Conservation (phyloP, 2,888 invertebrate genomes). For the Clostera curtula region DNA sequence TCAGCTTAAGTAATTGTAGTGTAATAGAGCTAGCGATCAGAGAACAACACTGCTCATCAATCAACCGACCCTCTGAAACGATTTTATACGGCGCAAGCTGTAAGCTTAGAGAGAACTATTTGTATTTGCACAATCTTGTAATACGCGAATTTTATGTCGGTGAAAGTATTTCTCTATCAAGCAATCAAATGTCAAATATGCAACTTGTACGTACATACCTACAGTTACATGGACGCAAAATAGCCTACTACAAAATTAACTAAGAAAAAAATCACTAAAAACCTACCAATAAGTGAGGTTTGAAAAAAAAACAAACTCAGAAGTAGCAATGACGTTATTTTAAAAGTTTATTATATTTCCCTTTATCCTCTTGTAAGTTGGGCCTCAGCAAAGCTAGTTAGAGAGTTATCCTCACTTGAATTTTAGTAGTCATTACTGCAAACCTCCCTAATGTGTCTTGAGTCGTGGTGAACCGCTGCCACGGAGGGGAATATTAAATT, state of each 20-base stretch:
- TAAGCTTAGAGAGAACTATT: too few species aligned
- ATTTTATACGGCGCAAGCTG: constrained; percentile 10
- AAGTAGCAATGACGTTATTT: background rate
- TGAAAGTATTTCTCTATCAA: too few species aligned
- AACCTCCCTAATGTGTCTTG: constrained; percentile 51
- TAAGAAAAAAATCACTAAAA: too few species aligned
- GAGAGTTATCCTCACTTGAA: constrained; percentile 52
- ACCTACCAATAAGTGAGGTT: too few species aligned
- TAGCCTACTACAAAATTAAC: too few species aligned
- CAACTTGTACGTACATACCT: too few species aligned
- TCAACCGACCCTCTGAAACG: constrained; percentile 44
- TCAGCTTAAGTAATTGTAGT: constrained; percentile 67
- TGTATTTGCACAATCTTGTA: too few species aligned
- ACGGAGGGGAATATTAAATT: constrained; percentile 21
- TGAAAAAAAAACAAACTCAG: constrained; percentile 13
- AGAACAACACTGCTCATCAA: constrained; percentile 63
- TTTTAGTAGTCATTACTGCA: constrained; percentile 55
- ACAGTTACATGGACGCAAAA: too few species aligned
- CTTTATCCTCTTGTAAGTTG: constrained; percentile 22
- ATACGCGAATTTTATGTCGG: too few species aligned
- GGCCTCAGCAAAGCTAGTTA: constrained; percentile 33
- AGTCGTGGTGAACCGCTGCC: constrained; percentile 24
- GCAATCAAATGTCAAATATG: too few species aligned
- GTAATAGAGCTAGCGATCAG: constrained; percentile 63
- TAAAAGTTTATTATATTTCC: background rate